Evolutionary conservation across 2,113 vertebrate genomes (phyloP), one percentile per base, ranked within the genome.

Genomic region (Epinephelus moara): DNA sequence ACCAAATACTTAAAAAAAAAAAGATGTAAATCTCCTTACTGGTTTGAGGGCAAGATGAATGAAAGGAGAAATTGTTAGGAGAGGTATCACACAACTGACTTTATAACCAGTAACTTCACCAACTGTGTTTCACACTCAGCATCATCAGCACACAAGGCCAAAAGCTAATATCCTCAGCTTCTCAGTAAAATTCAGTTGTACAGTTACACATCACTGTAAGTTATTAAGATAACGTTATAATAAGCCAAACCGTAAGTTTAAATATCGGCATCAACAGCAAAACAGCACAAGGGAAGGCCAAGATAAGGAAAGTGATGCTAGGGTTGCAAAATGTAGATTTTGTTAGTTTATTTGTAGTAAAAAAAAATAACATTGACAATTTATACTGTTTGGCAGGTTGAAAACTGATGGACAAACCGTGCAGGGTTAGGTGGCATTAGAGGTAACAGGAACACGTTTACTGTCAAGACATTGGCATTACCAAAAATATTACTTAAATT

Each of bases 1-100:
- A 55, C 47, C 60, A 80, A 84, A 84, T 91, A 88, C 74, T 82
- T 78, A 23, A 81, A 87, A 86, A 64, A 86, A 64, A 85, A 88
- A 69, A 72, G 13, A 85, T 52, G 25, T 49, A 78, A 86, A 87
- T 89, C 72, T 84, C 10, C 69, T 75, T 47, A 40, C 25, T 84
- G 75, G 78, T 76, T 84, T 53, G 52, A 85, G 78, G 59, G 17
- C 78, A 80, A 62, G 69, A 70, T 57, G 68, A 78, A 77, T 73
- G 33, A 70, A 68, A 23, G 37, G 27, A 75, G 50, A 83, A 49
- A 69, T 4, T 33, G 15, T 13, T 78, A 8, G 6, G 25, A 30
- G 77, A 19, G 17, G 11, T 59, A 37, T 77, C 73, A 62, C 8
- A 57, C 21, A 47, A 60, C 13, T 56, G 21, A 30, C 15, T 87